phyloP scores from a whole-genome alignment of 2,113 vertebrate genomes.

The Trochalopteron elliotii region DNA sequence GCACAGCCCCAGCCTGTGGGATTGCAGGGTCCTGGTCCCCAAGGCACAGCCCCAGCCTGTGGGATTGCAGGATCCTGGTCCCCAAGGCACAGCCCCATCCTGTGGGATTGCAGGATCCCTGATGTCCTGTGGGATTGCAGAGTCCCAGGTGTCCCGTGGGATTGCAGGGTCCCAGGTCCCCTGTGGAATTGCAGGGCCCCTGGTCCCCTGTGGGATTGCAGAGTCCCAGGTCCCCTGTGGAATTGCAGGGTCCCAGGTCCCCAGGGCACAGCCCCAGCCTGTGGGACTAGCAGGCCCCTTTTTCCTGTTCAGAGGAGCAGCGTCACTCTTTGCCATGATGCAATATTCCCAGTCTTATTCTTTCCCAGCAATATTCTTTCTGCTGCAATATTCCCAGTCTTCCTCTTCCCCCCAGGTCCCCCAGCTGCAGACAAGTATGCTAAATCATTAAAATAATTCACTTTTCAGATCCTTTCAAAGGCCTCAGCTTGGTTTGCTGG shows the following conservation, averaged over 20 bases:
- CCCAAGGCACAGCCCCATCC: too few relatives aligned
- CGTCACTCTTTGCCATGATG: background rate
- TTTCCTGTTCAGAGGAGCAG: background rate
- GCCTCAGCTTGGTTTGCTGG: background rate
- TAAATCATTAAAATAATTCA: background rate
- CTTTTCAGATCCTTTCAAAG: background rate
- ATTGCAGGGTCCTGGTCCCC: background rate
- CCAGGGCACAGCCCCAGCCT: background rate
- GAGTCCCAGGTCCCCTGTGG: background rate
- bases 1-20: too few relatives aligned
- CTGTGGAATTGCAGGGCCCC: background rate
- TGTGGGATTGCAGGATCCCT: background rate
- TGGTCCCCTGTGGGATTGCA: background rate
- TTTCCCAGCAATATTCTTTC: background rate
- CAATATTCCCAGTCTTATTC: background rate
- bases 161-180: too few relatives aligned
- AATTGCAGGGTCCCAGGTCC: too few relatives aligned
- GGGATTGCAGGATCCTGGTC: background rate
- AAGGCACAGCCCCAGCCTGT: background rate
- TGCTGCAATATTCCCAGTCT: background rate
- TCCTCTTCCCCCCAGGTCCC: background rate
- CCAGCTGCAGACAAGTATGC: background rate
- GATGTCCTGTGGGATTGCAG: background rate
- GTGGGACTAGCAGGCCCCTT: background rate
- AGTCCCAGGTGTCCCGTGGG: background rate